Base-by-base conservation (phyloP, 1,140 invertebrate genomes). In the Hyphantria cunea region DNA sequence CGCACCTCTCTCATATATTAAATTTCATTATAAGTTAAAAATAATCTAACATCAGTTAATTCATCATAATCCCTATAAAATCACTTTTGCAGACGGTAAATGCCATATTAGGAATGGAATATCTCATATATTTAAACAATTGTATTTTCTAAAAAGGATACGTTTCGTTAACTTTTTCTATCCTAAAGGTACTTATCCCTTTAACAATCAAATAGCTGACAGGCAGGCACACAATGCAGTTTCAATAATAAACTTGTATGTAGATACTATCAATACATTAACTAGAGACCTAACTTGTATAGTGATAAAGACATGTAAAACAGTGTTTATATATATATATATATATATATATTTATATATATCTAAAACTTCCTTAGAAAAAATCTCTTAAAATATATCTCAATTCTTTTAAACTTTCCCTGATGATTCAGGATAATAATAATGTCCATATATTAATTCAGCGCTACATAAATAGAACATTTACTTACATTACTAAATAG, bases 371-470 rank as follows among this genome's bases (percentile, higher is more conserved):
- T 81, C 69, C 80, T 84, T 81, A 82, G 77, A 87, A 90, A 90
- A 90, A 86, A 85, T 89, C 83, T 90, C 87, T 87, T 88, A 90
- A 90, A 90, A 90, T 90, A 90, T 87, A 90, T 89, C 81, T 88
- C 80, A 82, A 86, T 83, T 84, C 78, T 82, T 83, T 82, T 74
- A 82, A 78, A 80, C 66, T 66, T 64, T 64, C 70, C 74, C 72
- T 66, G 72, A 39, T 61, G 53, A 64, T 52, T 62, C 64, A 58
- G 76, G 71, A 70, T 54, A 70, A 70, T 60, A 79, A 67, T 74
- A 69, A 71, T 58, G 59, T 56, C 61, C 68, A 85, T 80, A 86
- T 74, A 80, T 81, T 78, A 80, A 68, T 62, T 77, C 78, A 80
- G 82, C 75, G 68, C 72, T 70, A 80, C 86, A 85, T 88, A 88